Conservation (phyloP, 2,113 vertebrate genomes). For the Hucho hucho region DNA sequence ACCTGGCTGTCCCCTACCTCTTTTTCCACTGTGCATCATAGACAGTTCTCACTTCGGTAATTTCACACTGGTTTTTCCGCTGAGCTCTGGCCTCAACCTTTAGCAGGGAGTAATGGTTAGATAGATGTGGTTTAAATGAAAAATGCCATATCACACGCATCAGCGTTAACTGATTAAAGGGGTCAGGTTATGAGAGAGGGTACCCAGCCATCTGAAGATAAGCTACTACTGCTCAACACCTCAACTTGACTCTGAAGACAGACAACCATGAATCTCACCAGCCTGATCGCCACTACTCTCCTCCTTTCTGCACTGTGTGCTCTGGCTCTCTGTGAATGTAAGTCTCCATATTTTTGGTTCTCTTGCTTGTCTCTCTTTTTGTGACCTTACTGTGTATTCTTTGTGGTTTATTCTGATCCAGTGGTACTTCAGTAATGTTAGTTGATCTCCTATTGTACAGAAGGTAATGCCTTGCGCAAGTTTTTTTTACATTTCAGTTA, state of each 20-base stretch:
- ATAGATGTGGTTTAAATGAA: background rate
- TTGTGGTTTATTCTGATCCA: background rate
- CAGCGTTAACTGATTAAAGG: background rate
- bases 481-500: too few species aligned
- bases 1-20: too few species aligned
- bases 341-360: background rate
- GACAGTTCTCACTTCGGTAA: background rate
- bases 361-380: background rate
- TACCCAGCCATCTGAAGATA: background rate
- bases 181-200: background rate
- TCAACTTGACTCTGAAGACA: background rate
- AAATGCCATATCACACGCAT: background rate
- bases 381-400: background rate
- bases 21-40: too few species aligned
- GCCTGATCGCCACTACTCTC: background rate
- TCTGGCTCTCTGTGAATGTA: conserved; percentile 5
- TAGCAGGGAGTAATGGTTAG: background rate
- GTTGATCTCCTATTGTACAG: too few species aligned
- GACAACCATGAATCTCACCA: too few species aligned
- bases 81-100: background rate
- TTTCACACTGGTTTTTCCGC: background rate
- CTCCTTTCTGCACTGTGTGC: conserved; percentile 23
- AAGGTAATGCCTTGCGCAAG: too few species aligned
- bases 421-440: background rate
- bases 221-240: background rate